Evolutionary conservation across 2,888 invertebrate species (phyloP).

Genomic region (Caenorhabditis panamensis): DNA sequence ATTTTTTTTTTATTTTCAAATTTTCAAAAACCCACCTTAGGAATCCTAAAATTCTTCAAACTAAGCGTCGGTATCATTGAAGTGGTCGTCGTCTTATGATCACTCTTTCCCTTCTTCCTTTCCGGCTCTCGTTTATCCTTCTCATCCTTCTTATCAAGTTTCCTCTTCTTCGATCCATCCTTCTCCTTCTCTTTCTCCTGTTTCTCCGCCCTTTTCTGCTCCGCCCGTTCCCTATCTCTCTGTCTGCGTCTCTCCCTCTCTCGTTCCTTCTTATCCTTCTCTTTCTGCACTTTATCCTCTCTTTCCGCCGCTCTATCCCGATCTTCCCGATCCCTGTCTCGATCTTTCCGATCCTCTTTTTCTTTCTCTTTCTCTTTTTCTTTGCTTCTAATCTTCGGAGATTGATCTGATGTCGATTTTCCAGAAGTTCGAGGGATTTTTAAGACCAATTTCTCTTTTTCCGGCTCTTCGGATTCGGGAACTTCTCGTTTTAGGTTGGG

Average conservation of each 20-base stretch:
- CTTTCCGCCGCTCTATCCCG: conserved; percentile 31
- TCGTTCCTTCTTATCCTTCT: conserved; percentile 41
- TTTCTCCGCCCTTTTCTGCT: conserved; percentile 23
- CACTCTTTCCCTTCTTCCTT: conserved; percentile 48
- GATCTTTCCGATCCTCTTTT: conserved; percentile 30
- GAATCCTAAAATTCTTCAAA: conserved; percentile 63
- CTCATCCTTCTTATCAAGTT: conserved; percentile 34
- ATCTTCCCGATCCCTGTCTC: conserved; percentile 32
- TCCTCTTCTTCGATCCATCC: conserved; percentile 48
- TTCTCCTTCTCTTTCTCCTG: conserved; percentile 15
- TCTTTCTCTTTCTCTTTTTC: conserved; percentile 42
- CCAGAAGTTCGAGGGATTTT: conserved; percentile 45
- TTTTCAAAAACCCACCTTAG: conserved; percentile 54
- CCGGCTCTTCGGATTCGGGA: conserved; percentile 12
- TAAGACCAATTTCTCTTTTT: conserved; percentile 38
- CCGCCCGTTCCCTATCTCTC: conserved; percentile 29
- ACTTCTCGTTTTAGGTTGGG: conserved; percentile 24
- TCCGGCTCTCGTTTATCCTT: conserved; percentile 54
- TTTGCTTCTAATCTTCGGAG: conserved; percentile 19
- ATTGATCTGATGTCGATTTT: conserved; percentile 39
- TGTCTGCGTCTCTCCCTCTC: conserved; percentile 24
- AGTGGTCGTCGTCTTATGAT: conserved; percentile 13
- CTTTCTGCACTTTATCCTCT: conserved; percentile 31
- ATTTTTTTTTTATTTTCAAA: no score
- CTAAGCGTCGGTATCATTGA: conserved; percentile 48